Evolutionary conservation across 1,140 invertebrate genomes (phyloP), one percentile per base, ranked within the genome.

Genomic region (Ceratina australensis): DNA sequence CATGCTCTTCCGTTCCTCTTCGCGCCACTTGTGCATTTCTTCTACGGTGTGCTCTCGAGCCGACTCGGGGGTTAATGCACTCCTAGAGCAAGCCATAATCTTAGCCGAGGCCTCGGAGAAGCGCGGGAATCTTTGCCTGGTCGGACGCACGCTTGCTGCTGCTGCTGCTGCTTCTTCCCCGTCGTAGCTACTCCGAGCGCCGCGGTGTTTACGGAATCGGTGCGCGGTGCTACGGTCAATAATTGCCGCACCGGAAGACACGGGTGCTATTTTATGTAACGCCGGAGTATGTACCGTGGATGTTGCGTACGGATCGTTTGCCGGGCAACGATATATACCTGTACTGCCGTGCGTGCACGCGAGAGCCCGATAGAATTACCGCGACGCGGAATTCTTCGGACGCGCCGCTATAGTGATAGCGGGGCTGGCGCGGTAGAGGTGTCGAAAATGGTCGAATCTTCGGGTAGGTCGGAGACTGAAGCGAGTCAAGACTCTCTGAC

Each of bases 1-100:
- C 15, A 10, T 10, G 22, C n/a, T 42, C 24, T 59, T 63, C 24
- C 56, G 54, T 50, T 33, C 78, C 61, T 65, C 72, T 73, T 78
- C 65, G 26, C 77, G 64, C 61, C 73, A 76, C 78, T 85, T 85
- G 85, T 85, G 81, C 83, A 80, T 83, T 87, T 87, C 81, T 84
- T 84, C 84, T 80, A 82, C 82, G 78, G 81, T 88, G 87, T 87
- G 80, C 87, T 89, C 89, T 87, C 81, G 73, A 79, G 66, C 78
- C 66, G 52, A 71, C 52, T 18, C 84, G 79, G 86, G 87, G 90
- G 91, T 92, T 91, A 92, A 91, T 91, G 91, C 88, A 91, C 91
- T 91, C 90, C 83, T 90, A 87, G 85, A 91, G 80, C 83, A 86
- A 86, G 80, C 57, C 82, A 85, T 82, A 84, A 87, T 80, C 83